phyloP scores from a whole-genome alignment of 1,140 invertebrate species.

The Drosophila pandora region DNA sequence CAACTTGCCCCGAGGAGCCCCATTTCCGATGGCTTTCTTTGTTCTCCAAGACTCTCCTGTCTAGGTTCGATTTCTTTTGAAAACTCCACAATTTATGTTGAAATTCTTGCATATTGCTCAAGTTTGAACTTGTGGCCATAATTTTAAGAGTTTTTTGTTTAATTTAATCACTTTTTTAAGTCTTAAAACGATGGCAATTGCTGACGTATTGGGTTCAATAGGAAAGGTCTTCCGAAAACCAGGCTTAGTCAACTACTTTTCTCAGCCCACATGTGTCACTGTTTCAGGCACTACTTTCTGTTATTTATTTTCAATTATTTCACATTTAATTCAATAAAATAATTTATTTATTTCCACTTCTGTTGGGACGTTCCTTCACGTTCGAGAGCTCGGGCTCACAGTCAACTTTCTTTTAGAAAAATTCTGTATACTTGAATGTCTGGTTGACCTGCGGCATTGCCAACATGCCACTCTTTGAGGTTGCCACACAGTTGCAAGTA shows the following conservation, averaged over 20 bases:
- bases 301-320: not conserved
- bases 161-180: not conserved
- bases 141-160: not conserved
- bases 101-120: not conserved
- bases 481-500: not conserved
- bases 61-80: constrained; percentile 3
- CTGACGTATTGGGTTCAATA: constrained; percentile 10
- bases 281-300: not conserved
- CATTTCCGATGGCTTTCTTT: constrained; percentile 46
- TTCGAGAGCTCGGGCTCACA: constrained; percentile 30
- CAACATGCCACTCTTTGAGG: not conserved
- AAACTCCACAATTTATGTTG: not conserved
- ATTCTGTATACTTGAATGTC: constrained; percentile 69
- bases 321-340: constrained; percentile 7
- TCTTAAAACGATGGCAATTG: not conserved
- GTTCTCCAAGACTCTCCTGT: constrained; percentile 20
- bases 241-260: not conserved
- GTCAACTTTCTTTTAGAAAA: constrained; percentile 53
- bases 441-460: constrained; percentile 13
- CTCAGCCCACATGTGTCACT: not conserved
- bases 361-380: not conserved
- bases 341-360: not conserved
- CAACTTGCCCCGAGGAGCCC: constrained; percentile 63
- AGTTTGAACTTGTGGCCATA: not conserved
- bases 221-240: not conserved